These are phyloP conservation scores for Stegophylla sp. DNA, from an alignment of 2,888 invertebrate species.

Conservation along the genomic window DNA sequence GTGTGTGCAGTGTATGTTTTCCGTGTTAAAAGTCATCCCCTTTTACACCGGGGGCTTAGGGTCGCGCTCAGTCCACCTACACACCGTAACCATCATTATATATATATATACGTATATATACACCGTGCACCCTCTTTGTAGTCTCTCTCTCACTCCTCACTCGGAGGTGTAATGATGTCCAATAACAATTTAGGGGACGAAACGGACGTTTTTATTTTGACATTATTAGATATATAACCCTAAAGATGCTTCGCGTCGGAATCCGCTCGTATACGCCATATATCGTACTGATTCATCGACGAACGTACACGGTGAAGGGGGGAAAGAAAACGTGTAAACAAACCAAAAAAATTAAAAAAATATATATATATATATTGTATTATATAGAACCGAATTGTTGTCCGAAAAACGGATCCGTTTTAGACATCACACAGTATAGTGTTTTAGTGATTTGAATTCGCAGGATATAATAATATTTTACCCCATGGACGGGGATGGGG, in stretches of 20 bases:
- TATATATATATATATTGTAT: no score
- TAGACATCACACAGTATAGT: background rate
- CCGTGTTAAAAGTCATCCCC: conserved; percentile 57
- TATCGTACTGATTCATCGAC: conserved; percentile 15
- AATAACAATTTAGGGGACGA: conserved; percentile 56
- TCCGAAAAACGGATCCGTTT: background rate
- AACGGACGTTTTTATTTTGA: conserved; percentile 54
- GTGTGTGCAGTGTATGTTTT: conserved; percentile 50
- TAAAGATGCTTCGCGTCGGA: conserved; percentile 27
- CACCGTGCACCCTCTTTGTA: conserved; percentile 27
- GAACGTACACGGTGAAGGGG: background rate
- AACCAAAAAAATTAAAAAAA: background rate
- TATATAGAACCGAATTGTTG: background rate
- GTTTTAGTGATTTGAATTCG: background rate
- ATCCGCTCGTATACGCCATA: no score
- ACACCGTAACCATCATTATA: no score
- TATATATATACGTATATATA: no score
- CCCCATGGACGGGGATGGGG: no score
- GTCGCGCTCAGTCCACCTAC: conserved; percentile 50
- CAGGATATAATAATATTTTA: no score
- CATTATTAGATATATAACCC: conserved; percentile 45
- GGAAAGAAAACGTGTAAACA: background rate
- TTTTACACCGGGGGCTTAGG: conserved; percentile 40
- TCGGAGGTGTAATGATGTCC: conserved; percentile 53
- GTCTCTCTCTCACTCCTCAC: no score